These are phyloP conservation scores for Halictus quadricinctus DNA, from an alignment of 2,888 invertebrate species.

Conservation along the genomic window DNA sequence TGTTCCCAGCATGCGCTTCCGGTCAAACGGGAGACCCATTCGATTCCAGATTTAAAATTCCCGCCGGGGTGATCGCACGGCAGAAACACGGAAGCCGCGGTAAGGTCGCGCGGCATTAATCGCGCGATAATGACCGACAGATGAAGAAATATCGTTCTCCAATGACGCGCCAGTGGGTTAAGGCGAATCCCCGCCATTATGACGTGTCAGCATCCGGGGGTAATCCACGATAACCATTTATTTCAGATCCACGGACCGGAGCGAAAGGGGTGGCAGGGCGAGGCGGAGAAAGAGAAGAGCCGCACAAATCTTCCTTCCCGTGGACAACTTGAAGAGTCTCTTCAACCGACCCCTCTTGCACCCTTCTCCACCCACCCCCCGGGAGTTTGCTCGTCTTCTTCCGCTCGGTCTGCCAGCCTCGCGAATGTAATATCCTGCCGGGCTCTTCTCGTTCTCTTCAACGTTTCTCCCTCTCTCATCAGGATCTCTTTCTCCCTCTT, in stretches of 20 bases:
- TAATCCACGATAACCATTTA: slow-evolving; percentile 70
- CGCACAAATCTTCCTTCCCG: slow-evolving; percentile 67
- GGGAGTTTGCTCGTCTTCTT: slow-evolving; percentile 46
- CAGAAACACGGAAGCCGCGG: slow-evolving; percentile 3
- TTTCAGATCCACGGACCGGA: slow-evolving; percentile 58
- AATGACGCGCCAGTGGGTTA: slow-evolving; percentile 58
- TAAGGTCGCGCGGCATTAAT: slow-evolving; percentile 39
- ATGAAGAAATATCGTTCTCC: slow-evolving; percentile 62
- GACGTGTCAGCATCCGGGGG: slow-evolving; percentile 62
- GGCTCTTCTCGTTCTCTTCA: neutral
- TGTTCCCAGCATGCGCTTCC: neutral
- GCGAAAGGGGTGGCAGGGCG: slow-evolving; percentile 49
- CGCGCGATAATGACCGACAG: slow-evolving; percentile 62
- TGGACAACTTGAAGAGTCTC: slow-evolving; percentile 68
- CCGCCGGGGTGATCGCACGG: neutral
- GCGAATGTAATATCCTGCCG: slow-evolving; percentile 72
- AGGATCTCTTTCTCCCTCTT: neutral
- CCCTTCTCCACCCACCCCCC: slow-evolving; percentile 35
- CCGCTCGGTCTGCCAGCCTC: slow-evolving; percentile 53
- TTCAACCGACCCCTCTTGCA: slow-evolving; percentile 51
- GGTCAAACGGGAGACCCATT: neutral
- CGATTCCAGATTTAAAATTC: neutral
- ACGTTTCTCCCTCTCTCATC: neutral
- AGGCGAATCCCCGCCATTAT: slow-evolving; percentile 62
- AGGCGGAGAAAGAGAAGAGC: slow-evolving; percentile 24